Evolutionary conservation across 2,113 vertebrate genomes (phyloP), one percentile per base, ranked within the genome.

Genomic region (Archilochus colubris): DNA sequence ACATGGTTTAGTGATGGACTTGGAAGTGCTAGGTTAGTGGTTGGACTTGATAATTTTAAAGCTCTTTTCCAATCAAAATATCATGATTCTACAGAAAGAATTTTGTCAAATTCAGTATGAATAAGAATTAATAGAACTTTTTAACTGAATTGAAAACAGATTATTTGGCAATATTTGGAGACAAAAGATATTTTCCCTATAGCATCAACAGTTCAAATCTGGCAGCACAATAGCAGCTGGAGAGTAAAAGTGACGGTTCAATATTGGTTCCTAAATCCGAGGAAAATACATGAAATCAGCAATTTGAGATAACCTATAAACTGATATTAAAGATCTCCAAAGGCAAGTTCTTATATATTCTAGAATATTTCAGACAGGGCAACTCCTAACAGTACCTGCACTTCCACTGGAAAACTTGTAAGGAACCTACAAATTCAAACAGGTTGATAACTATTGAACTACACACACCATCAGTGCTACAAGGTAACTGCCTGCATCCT

Each of bases 31-130:
- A 40, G 40, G 40, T 40, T 40, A 40, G 12, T 40, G 40, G 40
- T 40, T 40, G 40, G 40, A 40, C 40, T 40, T 38, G 36, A 38
- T 38, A 38, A 38, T 38, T 40, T 40, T 40, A 40, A 40, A 40
- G 40, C 40, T 13, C 40, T 40, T 40, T 40, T 40, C 40, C 20
- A 21, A 48, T 21, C 46, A 48, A 48, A 48, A 48, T 48, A 21
- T 10, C 19, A 21, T 48, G 46, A 48, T 48, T 48, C 46, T 48
- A 10, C 46, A 48, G 46, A 88, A 86, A 89, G 59, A 48, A 82
- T 81, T 95, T 94, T 91, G 43, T 91, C 69, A 91, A 93, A 78
- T 25, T 36, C 30, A 84, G 67, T 94, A 78, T 66, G 38, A 94
- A 83, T 33, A 95, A 61, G 74, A 91, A 95, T 86, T 92, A 33